These are phyloP conservation scores for Nixonia krombeini DNA, from an alignment of 1,140 invertebrate genomes.

Conservation along the genomic window DNA sequence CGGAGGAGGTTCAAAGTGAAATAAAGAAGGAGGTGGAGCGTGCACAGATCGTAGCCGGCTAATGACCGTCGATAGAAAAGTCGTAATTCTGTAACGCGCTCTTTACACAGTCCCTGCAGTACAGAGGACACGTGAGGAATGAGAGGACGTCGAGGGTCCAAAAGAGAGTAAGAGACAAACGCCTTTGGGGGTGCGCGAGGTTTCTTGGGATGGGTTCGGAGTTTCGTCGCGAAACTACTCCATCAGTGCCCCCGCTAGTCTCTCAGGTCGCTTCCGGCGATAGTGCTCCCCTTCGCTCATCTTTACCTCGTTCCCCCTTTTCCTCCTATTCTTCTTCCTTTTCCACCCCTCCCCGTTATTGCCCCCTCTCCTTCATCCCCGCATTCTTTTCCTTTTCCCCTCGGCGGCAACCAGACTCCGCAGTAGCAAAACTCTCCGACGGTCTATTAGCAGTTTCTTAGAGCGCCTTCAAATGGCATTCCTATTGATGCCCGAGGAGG, in stretches of 20 bases:
- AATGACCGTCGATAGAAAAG: constrained; percentile 51
- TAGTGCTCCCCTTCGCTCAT: constrained; percentile 31
- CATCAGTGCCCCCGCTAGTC: constrained; percentile 39
- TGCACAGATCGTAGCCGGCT: constrained; percentile 53
- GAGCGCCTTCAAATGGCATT: constrained; percentile 59
- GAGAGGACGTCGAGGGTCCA: constrained; percentile 14
- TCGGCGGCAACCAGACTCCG: neutral
- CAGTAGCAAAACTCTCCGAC: constrained; percentile 29
- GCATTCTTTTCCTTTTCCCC: constrained; percentile 11
- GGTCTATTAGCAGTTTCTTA: constrained; percentile 65
- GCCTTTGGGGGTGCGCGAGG: constrained; percentile 35
- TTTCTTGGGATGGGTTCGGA: constrained; percentile 38
- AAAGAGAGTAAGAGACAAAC: constrained; percentile 18
- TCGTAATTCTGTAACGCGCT: constrained; percentile 45
- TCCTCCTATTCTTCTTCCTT: constrained; percentile 11
- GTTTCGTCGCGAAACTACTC: constrained; percentile 51
- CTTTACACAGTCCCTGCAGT: constrained; percentile 37
- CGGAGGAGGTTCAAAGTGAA: constrained; percentile 35
- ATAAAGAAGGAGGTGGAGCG: constrained; percentile 43
- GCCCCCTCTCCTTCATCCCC: too few relatives aligned
- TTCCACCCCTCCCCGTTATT: constrained; percentile 8
- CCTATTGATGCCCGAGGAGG: constrained; percentile 53
- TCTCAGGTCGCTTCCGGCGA: constrained; percentile 41
- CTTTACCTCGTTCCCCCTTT: constrained; percentile 16
- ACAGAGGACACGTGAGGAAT: constrained; percentile 29